Base-by-base conservation (phyloP, 2,113 vertebrate genomes). In the Pelecanus crispus region DNA sequence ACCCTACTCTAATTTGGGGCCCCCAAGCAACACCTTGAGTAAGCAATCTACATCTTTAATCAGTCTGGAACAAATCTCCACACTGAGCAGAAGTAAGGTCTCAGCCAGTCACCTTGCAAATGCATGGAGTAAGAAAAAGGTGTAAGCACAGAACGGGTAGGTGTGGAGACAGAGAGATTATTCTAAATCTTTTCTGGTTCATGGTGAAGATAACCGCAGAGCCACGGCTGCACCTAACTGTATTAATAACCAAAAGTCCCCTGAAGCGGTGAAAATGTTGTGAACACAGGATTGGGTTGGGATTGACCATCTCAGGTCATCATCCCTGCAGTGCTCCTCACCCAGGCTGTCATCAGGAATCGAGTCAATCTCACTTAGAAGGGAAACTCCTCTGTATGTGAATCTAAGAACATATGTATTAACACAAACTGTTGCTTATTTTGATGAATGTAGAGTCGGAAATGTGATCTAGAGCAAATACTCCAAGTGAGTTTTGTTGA, bases 401-500 rank as follows among this genome's bases (percentile, higher is more conserved):
- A 95, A 77, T 81, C 67, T 50, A 66, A 62, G 91, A 92, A 67
- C 92, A 66, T 47, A 40, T 42, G 66, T 94, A 61, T 70, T 73
- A 85, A 87, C 95, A 91, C 65, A 82, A 95, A 89, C 32, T 44
- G 9, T 72, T 94, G 89, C 42, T 93, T 96, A 81, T 95, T 94
- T 85, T 82, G 68, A 82, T 70, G 77, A 77, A 45, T 58, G 58
- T 68, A 77, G 58, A 19, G 38, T 80, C 9, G 8, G 91, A 79
- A 94, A 95, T 7, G 17, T 75, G 91, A 87, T 87, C 84, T 80
- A 80, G 62, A 81, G 65, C 73, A 96, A 95, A 94, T 89, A 91
- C 71, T 90, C 6, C 4, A 61, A 86, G 58, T 7, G 28, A 86
- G 40, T 56, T 86, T 40, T 93, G 59, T 74, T 92, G 89, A 94